Evolutionary conservation across 2,797 vertebrate species (phyloP), one percentile per base, ranked within the genome.

Genomic region (Alca torda): DNA sequence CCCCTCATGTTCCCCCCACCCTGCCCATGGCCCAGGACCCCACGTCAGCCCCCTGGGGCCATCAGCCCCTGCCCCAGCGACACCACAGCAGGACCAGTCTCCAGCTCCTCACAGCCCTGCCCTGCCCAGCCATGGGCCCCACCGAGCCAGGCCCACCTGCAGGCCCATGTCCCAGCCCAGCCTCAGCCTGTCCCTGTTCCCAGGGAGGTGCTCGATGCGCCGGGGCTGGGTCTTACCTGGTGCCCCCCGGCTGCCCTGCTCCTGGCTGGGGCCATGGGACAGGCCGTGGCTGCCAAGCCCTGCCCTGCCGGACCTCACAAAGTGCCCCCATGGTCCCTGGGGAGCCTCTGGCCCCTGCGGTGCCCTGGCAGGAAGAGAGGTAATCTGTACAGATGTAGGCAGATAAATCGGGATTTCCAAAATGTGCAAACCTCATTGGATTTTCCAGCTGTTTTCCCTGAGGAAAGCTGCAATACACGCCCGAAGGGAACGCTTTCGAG

Each of bases 151-250:
- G n/a, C 20, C 35, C 18, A 13, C 17, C 10, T 3, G 1, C 20
- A 31, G 24, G 26, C 14, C 26, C 14, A 30, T 7, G 11, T n/a
- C 10, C 31, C 5, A 2, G 20, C n/a, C 33, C 4, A 2, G 28
- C 9, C n/a, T 16, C 56, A 30, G 8, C 25, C 61, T 65, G 41
- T 48, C 18, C 17, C 41, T 7, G 4, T 24, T 14, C 60, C 11
- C 50, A 63, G 12, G 9, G 7, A 84, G 18, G 11, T 35, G 45
- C 4, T 15, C 2, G 7, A 4, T 43, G 51, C 26, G 31, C 1
- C 21, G 0, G 59, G 13, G 10, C 15, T 43, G n/a, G n/a, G n/a
- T 16, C 10, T n/a, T 23, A 10, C 12, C 18, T 2, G 0, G 17
- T 48, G 51, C 3, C 14, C 43, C 19, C 9, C 0, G 0, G 25